These are phyloP conservation scores for Coluber constrictor DNA, from an alignment of 2,797 vertebrate species.

Conservation along the genomic window DNA sequence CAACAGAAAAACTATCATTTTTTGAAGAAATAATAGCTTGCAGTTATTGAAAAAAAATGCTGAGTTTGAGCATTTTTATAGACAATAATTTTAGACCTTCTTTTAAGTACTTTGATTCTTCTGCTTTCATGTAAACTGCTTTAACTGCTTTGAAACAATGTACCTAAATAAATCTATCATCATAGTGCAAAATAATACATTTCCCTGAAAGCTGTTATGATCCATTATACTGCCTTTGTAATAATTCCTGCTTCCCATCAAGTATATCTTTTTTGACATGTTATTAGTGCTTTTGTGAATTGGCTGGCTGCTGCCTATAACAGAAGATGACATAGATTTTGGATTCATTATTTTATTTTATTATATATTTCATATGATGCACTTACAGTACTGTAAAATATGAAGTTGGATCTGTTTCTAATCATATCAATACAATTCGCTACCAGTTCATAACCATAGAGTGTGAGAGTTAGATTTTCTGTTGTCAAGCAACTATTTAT, in stretches of 20 bases:
- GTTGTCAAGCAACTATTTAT: not conserved
- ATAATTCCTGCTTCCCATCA: constrained; percentile 3
- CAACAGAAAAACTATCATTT: not conserved
- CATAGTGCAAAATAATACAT: constrained; percentile 18
- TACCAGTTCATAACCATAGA: not conserved
- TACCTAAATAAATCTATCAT: constrained; percentile 11
- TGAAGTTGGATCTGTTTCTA: not conserved
- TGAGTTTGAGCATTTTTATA: constrained; percentile 1
- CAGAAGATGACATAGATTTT: not conserved
- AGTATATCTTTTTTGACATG: not conserved
- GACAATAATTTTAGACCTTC: constrained; percentile 9
- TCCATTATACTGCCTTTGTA: constrained; percentile 18
- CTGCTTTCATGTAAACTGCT: constrained; percentile 15
- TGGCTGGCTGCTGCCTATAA: not conserved
- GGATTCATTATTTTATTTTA: not conserved
- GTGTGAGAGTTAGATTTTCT: not conserved
- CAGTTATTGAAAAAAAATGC: constrained; percentile 16
- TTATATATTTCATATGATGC: not conserved
- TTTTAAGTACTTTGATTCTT: constrained; percentile 1
- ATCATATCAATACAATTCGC: not conserved
- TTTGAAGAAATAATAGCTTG: not conserved
- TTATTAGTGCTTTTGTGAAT: not conserved
- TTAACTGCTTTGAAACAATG: constrained; percentile 8
- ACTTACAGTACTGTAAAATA: not conserved
- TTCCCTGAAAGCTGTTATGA: constrained; percentile 16